A percentile compares a stretch with the other conserved stretches of the same genome.
Conservation (phyloP, 2,113 vertebrate genomes). For the Protobothrops mucrosquamatus region DNA sequence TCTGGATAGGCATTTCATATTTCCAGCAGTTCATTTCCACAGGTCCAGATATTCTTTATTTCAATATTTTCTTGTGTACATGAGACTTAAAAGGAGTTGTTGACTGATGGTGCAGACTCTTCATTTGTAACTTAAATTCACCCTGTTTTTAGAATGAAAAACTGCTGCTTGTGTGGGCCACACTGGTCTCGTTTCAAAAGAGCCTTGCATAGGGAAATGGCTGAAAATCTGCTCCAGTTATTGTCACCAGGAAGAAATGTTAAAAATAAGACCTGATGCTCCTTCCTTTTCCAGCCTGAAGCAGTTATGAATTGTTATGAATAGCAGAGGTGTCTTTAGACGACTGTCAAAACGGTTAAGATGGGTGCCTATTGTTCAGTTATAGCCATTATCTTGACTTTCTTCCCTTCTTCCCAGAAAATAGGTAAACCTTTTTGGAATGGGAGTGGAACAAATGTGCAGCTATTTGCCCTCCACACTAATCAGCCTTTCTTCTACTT, state of each 20-base stretch:
- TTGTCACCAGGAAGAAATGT: neutral
- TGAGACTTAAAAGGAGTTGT: slow-evolving; percentile 54
- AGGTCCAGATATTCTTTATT: slow-evolving; percentile 65
- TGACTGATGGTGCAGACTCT: slow-evolving; percentile 62
- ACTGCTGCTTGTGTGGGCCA: neutral
- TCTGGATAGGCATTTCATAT: slow-evolving; percentile 69
- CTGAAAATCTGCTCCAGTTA: no score
- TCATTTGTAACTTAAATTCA: slow-evolving; percentile 53
- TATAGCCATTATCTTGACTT: neutral
- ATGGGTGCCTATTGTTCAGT: neutral
- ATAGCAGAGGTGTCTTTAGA: neutral
- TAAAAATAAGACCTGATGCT: neutral
- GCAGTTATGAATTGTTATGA: neutral
- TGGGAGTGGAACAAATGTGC: neutral
- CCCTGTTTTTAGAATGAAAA: slow-evolving; percentile 24
- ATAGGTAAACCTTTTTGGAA: neutral
- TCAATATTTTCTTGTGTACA: slow-evolving; percentile 65
- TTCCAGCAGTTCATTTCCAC: slow-evolving; percentile 65
- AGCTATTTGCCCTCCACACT: neutral
- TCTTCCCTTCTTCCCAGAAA: neutral
- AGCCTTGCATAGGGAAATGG: neutral
- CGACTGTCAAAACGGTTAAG: neutral
- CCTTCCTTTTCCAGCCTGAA: neutral
- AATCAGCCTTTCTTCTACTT: neutral
- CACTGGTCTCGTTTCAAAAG: neutral